These are phyloP conservation scores for Tiliacea aurago DNA, from an alignment of 2,888 invertebrate genomes.

Conservation along the genomic window DNA sequence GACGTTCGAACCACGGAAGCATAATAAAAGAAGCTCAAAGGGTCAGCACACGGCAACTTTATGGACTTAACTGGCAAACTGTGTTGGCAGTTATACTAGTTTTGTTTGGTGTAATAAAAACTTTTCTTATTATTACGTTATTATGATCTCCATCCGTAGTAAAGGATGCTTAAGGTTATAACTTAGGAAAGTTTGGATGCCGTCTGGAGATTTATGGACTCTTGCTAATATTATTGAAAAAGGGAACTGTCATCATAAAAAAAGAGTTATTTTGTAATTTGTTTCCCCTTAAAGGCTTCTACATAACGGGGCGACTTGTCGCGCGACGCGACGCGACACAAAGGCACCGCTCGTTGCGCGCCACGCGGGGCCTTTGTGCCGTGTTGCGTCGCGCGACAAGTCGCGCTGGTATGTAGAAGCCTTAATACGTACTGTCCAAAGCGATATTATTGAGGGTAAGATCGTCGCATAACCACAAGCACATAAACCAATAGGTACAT, in stretches of 20 bases:
- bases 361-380: too few relatives aligned
- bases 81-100: slow-evolving; percentile 69
- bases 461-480: background rate
- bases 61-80: slow-evolving; percentile 75
- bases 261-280: background rate
- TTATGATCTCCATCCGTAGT: slow-evolving; percentile 53
- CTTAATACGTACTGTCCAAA: too few relatives aligned
- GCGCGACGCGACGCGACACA: too few relatives aligned
- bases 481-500: background rate
- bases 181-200: slow-evolving; percentile 44
- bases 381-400: too few relatives aligned
- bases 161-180: slow-evolving; percentile 34
- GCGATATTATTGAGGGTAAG: background rate
- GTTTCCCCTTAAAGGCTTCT: too few relatives aligned
- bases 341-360: too few relatives aligned
- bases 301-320: too few relatives aligned
- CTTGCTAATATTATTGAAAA: slow-evolving; percentile 6
- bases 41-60: slow-evolving; percentile 78
- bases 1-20: slow-evolving; percentile 75
- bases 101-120: slow-evolving; percentile 65
- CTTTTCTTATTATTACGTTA: slow-evolving; percentile 65
- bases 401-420: too few relatives aligned
- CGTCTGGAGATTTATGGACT: slow-evolving; percentile 9
- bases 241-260: slow-evolving; percentile 7
- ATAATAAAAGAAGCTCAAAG: slow-evolving; percentile 79